Base-by-base conservation (phyloP, 37 sponge, comb jelly and placozoan species). In the Eunapius fragilis region DNA sequence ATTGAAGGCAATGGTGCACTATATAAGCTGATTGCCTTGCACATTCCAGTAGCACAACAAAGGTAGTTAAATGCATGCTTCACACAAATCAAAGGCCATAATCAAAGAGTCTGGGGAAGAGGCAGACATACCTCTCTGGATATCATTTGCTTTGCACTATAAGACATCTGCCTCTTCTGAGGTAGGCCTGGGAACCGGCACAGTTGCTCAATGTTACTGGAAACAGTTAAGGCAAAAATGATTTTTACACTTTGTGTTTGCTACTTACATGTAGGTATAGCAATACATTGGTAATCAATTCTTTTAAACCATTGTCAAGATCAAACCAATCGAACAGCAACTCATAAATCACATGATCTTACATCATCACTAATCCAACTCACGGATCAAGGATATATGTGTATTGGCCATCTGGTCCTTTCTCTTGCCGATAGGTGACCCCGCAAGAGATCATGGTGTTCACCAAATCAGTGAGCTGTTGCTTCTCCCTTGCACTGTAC, bases 141-240 rank as follows among this genome's bases (percentile, higher is more conserved):
- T 68, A 98, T 91, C 75, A 98, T 87, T 79, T 98, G 99, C 75
- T 96, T 98, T 71, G 95, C 87, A 81, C 87, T 86, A 72, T 98
- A 98, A 3, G 93, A 79, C n/a, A 98, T 87, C 81, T 98, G 97
- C 82, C 86, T 94, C 30, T 85, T 88, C 76, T 94, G 92, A n/a
- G 92, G 81, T 17, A 90, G 73, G 2, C 91, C 92, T 47, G 90
- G 73, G 70, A 98, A 98, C 36, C 87, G 78, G 23, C 83, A 82
- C 74, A 98, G 37, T 13, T 89, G 78, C 23, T 92, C 96, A 31
- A 95, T 33, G 72, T 88, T 87, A 14, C 94, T 94, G 72, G 49
- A 48, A 24, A 33, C 19, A 58, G 1, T 17, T 17, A 11, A 1
- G 58, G 22, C 14, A 58, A 13, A 45, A 45, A 45, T 45, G 47